Conservation (phyloP, 2,888 invertebrate genomes). For the Litoditis marina region DNA sequence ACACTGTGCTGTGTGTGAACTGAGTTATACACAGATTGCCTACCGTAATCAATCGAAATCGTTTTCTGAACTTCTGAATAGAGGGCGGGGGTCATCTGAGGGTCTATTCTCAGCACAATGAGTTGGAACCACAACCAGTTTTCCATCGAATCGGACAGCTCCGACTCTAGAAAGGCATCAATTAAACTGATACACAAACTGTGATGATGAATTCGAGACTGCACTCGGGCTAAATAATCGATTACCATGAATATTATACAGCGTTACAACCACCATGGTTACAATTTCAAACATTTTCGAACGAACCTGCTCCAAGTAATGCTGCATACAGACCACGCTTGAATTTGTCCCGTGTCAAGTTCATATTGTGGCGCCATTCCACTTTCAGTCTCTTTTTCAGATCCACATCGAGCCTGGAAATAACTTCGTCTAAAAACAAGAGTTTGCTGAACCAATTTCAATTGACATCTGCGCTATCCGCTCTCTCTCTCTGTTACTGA, state of each 20-base stretch:
- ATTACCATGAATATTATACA: too few relatives aligned
- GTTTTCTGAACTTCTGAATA: conserved; percentile 53
- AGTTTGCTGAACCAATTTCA: too few relatives aligned
- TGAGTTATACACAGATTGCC: too few relatives aligned
- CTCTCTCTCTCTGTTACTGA: too few relatives aligned
- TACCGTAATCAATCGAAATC: conserved; percentile 55
- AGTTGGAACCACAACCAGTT: conserved; percentile 60
- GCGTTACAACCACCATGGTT: too few relatives aligned
- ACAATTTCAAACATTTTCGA: not conserved
- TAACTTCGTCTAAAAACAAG: not conserved
- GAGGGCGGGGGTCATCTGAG: conserved; percentile 37
- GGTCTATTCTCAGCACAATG: conserved; percentile 46
- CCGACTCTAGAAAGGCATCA: conserved; percentile 24
- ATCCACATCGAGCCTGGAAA: conserved; percentile 41
- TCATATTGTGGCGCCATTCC: conserved; percentile 56
- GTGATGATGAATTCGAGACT: too few relatives aligned
- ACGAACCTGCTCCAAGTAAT: conserved; percentile 44
- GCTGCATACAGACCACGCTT: conserved; percentile 54
- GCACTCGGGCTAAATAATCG: too few relatives aligned
- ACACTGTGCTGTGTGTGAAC: too few relatives aligned
- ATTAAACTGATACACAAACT: conserved; percentile 1
- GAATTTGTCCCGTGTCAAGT: conserved; percentile 42
- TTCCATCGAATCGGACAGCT: conserved; percentile 49
- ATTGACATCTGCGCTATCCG: too few relatives aligned
- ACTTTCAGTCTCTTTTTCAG: conserved; percentile 48